These are phyloP conservation scores for Dryocosmus kuriphilus DNA, from an alignment of 2,888 invertebrate species.

Conservation along the genomic window DNA sequence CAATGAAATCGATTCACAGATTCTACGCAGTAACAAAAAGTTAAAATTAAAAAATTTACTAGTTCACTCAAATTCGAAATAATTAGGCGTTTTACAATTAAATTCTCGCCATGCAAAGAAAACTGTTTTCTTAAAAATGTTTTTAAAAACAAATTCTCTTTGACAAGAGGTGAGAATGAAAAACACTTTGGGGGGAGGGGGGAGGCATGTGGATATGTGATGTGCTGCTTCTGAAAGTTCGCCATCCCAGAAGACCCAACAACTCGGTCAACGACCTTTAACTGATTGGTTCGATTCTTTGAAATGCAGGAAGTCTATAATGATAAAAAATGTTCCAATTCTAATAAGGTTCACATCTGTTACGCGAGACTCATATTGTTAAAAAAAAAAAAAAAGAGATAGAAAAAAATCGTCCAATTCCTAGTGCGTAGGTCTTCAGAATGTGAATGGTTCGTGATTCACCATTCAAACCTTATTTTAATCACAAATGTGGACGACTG, in stretches of 20 bases:
- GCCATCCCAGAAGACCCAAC: conserved; percentile 6
- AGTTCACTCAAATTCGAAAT: no score
- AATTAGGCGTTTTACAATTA: no score
- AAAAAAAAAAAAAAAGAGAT: neutral
- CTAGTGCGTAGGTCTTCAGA: neutral
- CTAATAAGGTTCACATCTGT: no score
- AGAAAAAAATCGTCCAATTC: neutral
- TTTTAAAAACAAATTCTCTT: no score
- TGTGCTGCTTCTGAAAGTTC: conserved; percentile 3
- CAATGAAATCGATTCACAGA: no score
- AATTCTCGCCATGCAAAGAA: no score
- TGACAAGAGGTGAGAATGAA: no score
- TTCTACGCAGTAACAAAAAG: no score
- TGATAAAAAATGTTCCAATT: neutral
- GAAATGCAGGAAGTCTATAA: neutral
- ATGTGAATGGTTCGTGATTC: conserved; percentile 7
- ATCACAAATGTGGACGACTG: neutral
- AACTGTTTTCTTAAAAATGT: no score
- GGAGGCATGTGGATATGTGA: neutral
- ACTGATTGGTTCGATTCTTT: conserved; percentile 1
- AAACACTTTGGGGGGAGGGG: neutral
- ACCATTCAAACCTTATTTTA: neutral
- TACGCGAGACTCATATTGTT: neutral
- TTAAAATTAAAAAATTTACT: no score
- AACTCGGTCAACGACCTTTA: neutral